phyloP scores from a whole-genome alignment of 2,797 vertebrate species.

The Tarsius wallacei region DNA sequence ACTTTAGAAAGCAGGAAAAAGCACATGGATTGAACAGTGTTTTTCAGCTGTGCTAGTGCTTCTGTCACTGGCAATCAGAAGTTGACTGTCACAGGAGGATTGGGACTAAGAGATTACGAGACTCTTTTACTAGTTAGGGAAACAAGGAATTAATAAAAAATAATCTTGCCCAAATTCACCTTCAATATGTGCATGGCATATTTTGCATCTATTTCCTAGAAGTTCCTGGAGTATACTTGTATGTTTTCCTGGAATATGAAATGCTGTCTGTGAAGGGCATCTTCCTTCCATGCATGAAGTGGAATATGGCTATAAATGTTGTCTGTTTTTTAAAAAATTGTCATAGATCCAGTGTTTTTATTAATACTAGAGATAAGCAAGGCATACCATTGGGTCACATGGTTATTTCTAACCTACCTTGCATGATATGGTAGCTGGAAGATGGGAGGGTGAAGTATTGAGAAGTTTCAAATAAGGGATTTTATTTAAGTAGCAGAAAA shows the following conservation, averaged over 20 bases:
- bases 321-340: slow-evolving; percentile 49
- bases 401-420: neutral
- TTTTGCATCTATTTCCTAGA: slow-evolving; percentile 52
- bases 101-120: neutral
- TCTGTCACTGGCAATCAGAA: slow-evolving; percentile 9
- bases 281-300: slow-evolving; percentile 21
- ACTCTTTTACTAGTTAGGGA: neutral
- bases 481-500: slow-evolving; percentile 30
- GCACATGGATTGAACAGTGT: neutral
- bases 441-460: neutral
- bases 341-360: neutral
- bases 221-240: neutral
- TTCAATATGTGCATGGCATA: neutral
- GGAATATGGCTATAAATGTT: slow-evolving; percentile 19
- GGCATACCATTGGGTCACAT: neutral
- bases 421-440: neutral
- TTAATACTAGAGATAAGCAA: slow-evolving; percentile 16
- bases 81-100: neutral
- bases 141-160: slow-evolving; percentile 32
- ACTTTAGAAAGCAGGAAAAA: slow-evolving; percentile 49
- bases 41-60: neutral
- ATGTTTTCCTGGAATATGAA: slow-evolving; percentile 52
- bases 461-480: neutral
- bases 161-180: neutral
- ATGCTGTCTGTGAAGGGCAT: neutral